Base-by-base conservation (phyloP, 2,888 invertebrate genomes). In the Drosophila tripunctata region DNA sequence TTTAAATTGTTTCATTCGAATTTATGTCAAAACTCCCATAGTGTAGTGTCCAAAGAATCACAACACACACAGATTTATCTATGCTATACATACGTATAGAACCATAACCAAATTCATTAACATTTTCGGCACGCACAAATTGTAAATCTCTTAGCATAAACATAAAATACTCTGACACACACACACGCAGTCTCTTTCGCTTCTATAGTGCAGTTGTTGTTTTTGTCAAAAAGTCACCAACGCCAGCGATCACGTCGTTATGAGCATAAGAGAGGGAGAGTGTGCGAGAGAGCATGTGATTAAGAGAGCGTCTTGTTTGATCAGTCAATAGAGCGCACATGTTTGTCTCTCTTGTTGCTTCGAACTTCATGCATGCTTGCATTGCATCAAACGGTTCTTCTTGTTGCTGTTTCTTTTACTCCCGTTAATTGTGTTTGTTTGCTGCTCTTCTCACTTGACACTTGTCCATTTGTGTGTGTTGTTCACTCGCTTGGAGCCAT, bases 121-220 rank as follows among this genome's bases (percentile, higher is more conserved):
- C 78, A 82, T 77, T 82, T 82, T 79, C 75, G 86, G 82, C 82
- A 83, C 86, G 83, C 86, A 82, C 78, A 83, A 68, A 83, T 83
- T 78, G 66, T 82, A 83, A 86, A 82, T 86, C 86, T 86, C 67
- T 86, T 82, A 83, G 86, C 83, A 80, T 83, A 83, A 64, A 61
- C 75, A 82, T 85, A 75, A 72, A 79, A 66, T 67, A 63, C 52
- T 68, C 70, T 60, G 66, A 69, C 74, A 65, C 36, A 64, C 47
- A 31, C 19, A 54, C 44, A 14, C 38, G 21, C 38, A 43, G n/a
- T n/a, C n/a, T n/a, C n/a, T n/a, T n/a, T n/a, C n/a, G n/a, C n/a
- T n/a, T n/a, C n/a, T n/a, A n/a, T n/a, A n/a, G n/a, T 50, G 22
- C 43, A 56, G 27, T 17, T 55, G 22, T 30, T 38, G 24, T 15